These are phyloP conservation scores for Takifugu bimaculatus DNA, from an alignment of 2,113 vertebrate species.

Conservation along the genomic window DNA sequence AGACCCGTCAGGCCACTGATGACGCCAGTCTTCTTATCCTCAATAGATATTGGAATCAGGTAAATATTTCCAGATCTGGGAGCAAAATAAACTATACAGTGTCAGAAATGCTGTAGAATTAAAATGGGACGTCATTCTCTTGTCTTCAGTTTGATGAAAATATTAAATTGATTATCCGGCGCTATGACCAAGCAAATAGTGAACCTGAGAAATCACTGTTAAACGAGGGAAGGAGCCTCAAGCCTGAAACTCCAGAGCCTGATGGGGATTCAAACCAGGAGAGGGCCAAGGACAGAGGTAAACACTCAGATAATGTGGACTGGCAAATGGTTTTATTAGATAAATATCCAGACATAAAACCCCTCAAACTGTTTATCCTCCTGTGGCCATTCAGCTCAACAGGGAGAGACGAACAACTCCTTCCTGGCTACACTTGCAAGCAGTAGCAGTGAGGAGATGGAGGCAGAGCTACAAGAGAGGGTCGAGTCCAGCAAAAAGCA, in stretches of 20 bases:
- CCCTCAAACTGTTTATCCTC: not conserved
- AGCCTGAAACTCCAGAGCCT: conserved; percentile 83
- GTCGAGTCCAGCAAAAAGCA: conserved; percentile 88
- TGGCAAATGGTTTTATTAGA: not conserved
- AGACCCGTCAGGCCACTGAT: conserved; percentile 92
- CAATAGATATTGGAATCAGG: conserved; percentile 98
- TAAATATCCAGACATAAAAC: not conserved
- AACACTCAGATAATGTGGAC: not conserved
- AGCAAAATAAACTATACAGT: not conserved
- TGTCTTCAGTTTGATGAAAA: conserved; percentile 89
- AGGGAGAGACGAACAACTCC: conserved; percentile 83
- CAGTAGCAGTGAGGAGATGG: conserved; percentile 96
- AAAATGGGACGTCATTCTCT: not conserved
- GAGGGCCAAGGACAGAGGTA: conserved; percentile 77
- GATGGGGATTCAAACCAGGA: conserved; percentile 96
- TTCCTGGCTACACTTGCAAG: conserved; percentile 94
- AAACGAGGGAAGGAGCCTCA: conserved; percentile 74
- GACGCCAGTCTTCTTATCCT: conserved; percentile 93
- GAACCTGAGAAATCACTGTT: conserved; percentile 82
- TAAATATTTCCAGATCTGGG: conserved; percentile 41
- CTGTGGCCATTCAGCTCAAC: conserved; percentile 66
- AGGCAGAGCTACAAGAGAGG: conserved; percentile 89
- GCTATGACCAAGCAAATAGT: conserved; percentile 80
- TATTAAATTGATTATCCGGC: conserved; percentile 82
- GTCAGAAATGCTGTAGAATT: not conserved